Base-by-base conservation (phyloP, 1,140 invertebrate species). In the Spodoptera frugiperda region DNA sequence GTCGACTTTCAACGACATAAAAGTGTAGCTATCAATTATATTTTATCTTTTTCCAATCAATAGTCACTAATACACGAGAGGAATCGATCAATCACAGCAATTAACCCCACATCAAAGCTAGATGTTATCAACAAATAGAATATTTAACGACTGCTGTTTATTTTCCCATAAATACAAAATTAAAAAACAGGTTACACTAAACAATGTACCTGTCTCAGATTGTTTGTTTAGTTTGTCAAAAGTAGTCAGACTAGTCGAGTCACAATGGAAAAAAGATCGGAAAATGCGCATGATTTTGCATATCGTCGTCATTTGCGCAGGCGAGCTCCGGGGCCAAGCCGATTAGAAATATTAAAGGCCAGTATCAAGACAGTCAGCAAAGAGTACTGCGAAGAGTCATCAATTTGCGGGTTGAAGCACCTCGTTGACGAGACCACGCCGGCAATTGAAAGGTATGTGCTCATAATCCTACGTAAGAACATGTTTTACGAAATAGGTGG, bases 51-150 rank as follows among this genome's bases (percentile, higher is more conserved):
- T 71, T 49, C 49, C 63, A 87, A 90, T 86, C 83, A 85, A 82
- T 86, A 84, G 76, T 77, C 73, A 61, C 19, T 61, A 49, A 49
- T 73, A 57, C 72, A 65, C 72, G 78, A 82, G 59, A 82, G 82
- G 82, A 85, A 78, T 70, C 84, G 78, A 91, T 93, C 84, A 89
- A 93, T 93, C 91, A 91, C 77, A 82, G 78, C 79, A 86, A 87
- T 91, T 92, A 89, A 88, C 84, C 78, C 72, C 70, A 72, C 84
- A 83, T 87, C 79, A 83, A 88, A 77, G 79, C 78, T 77, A 59
- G 91, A 93, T 92, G 67, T 82, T 93, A 93, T 91, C 90, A 49
- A 46, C 30, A 87, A 91, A 90, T 90, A 82, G 89, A 92, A 93
- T 91, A 90, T 89, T 91, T 90, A 91, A 91, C 79, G 81, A 88